Base-by-base conservation (phyloP, 1,140 invertebrate genomes). In the Sitobion miscanthi region DNA sequence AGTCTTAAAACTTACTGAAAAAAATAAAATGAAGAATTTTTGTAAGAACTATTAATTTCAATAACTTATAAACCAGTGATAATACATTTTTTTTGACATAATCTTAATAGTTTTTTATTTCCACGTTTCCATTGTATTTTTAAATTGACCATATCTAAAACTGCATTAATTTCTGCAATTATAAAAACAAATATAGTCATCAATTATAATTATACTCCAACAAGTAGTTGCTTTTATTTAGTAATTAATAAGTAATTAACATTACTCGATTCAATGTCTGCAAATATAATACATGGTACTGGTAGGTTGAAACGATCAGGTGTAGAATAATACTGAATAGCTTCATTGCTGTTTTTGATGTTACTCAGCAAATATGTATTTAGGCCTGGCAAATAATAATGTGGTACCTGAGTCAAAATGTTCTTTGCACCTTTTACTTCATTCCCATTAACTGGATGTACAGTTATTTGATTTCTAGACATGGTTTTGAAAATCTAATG, bases 101-200 rank as follows among this genome's bases (percentile, higher is more conserved):
- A n/a, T 93, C 42, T 42, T 54, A 93, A 42, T 54, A 93, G 86
- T 45, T 45, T 57, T 42, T 93, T 49, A 54, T 93, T 85, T 42
- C 57, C 77, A 38, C 2, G 38, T 54, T 93, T 93, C 91, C 91
- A 93, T 54, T 30, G 47, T 21, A 0, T 4, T 93, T 93, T 93
- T 54, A 62, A 93, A 42, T 93, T 42, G 20, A 93, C 23, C 30
- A 86, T 11, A 86, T 93, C 91, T 7, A 85, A 52, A 93, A 93
- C 91, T 52, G 77, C 49, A 85, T 93, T 83, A 38, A 25, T 54
- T 85, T 20, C 91, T 83, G 30, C 4, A n/a, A 62, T 62, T 14
- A n/a, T 69, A 69, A 57, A 11, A 52, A 93, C 1, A 38, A 8
- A 82, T 30, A 91, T 17, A 62, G 11, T 86, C 20, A 30, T 90